Evolutionary conservation across 1,140 invertebrate genomes (phyloP), one percentile per base, ranked within the genome.

Genomic region (Philopotamus ludificatus): DNA sequence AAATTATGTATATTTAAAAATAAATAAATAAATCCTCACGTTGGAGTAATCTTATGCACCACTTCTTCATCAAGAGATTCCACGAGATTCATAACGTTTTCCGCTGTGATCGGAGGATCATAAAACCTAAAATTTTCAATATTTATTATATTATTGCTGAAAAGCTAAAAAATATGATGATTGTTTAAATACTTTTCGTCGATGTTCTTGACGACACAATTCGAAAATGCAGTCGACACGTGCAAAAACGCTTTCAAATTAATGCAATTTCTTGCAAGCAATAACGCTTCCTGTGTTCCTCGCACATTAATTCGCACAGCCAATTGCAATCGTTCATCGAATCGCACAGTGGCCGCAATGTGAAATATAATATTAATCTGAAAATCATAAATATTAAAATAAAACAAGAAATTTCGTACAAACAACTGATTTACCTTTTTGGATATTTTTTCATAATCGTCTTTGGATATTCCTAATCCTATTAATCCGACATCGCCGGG

Each of bases 161-260:
- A 8, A 39, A n/a, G 8, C n/a, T 8, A 8, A 8, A 39, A 8
- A 39, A 39, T 8, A n/a, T n/a, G n/a, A n/a, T n/a, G n/a, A n/a
- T n/a, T n/a, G n/a, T n/a, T n/a, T n/a, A n/a, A n/a, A 63, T 64
- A 70, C 63, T 82, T 80, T 75, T 90, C 88, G 1, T 86, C 81
- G 9, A 89, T 87, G 15, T 79, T 74, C 22, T 78, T 76, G 0
- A 77, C 65, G 26, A 83, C 74, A 71, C 89, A 90, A 67, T 90
- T 82, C 12, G 87, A 83, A 76, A 77, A 91, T 4, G 89, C 89
- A 0, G 89, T 90, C 2, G 88, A 90, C 12, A 90, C 82, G 72
- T 88, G 85, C 0, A 87, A 76, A 28, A 86, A 74, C 1, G 84
- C 79, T 75, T 69, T 73, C 18, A 81, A 67, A 20, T 76, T 77